Evolutionary conservation across 2,888 invertebrate genomes (phyloP).

Genomic region (Leptinotarsa juncta): DNA sequence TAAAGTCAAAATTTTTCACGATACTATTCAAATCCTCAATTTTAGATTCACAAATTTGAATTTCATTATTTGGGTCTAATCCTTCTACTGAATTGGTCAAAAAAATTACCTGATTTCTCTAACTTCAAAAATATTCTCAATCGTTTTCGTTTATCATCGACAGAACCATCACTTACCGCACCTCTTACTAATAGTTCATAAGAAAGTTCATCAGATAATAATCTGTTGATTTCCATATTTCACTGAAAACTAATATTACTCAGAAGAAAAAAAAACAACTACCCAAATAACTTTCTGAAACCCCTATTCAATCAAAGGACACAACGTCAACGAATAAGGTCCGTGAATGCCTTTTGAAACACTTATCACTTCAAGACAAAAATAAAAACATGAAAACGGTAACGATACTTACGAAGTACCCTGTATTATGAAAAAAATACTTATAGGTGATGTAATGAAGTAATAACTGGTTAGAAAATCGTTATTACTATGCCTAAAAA

Average conservation of each 20-base stretch:
- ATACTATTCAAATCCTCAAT: not conserved
- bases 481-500: no score
- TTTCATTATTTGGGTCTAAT: slow-evolving; percentile 10
- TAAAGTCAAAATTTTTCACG: not conserved
- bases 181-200: slow-evolving; percentile 21
- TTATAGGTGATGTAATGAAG: no score
- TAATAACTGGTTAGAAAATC: no score
- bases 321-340: no score
- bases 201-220: slow-evolving; percentile 26
- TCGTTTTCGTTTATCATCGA: slow-evolving; percentile 17
- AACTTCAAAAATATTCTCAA: slow-evolving; percentile 9
- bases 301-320: no score
- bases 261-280: no score
- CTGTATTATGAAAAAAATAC: no score
- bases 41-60: slow-evolving; percentile 5
- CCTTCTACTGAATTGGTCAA: not conserved
- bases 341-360: no score
- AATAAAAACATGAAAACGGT: no score
- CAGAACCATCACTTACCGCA: slow-evolving; percentile 4
- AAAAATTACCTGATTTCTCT: slow-evolving; percentile 11
- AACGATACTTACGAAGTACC: no score
- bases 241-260: no score
- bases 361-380: not conserved
- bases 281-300: no score
- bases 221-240: slow-evolving; percentile 23